Conservation (phyloP, 2,888 invertebrate species). For the Leptinotarsa peninsularis region DNA sequence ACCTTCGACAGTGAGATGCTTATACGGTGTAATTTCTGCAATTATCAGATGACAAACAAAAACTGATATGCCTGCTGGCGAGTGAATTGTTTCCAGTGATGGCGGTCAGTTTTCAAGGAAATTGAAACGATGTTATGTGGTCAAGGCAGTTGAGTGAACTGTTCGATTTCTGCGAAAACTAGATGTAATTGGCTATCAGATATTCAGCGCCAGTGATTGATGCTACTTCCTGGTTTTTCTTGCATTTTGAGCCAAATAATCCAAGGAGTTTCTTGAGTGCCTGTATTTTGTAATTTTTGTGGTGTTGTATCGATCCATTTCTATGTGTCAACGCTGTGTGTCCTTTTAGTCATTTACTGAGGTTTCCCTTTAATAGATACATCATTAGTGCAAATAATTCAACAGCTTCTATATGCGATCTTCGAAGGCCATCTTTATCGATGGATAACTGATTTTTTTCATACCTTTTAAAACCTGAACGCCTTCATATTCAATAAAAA, state of each 20-base stretch:
- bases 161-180: background rate
- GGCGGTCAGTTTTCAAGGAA: constrained; percentile 1
- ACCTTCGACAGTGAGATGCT: constrained; percentile 1
- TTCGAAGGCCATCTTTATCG: too few species aligned
- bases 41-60: constrained; percentile 2
- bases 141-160: constrained; percentile 13
- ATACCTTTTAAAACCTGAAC: too few species aligned
- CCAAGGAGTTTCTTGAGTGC: background rate
- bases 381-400: too few species aligned
- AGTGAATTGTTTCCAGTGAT: background rate
- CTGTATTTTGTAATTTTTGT: too few species aligned
- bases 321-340: too few species aligned
- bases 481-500: too few species aligned
- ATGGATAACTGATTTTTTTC: too few species aligned
- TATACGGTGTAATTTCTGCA: constrained; percentile 10
- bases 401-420: too few species aligned
- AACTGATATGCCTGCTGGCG: background rate
- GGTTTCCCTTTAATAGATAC: too few species aligned
- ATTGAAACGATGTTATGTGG: constrained; percentile 2
- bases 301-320: too few species aligned
- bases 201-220: background rate
- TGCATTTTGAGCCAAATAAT: background rate
- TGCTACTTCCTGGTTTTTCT: background rate
- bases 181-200: background rate
- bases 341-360: too few species aligned